These are phyloP conservation scores for Ostrea denselamellosa DNA, from an alignment of 1,140 invertebrate genomes.

Conservation along the genomic window DNA sequence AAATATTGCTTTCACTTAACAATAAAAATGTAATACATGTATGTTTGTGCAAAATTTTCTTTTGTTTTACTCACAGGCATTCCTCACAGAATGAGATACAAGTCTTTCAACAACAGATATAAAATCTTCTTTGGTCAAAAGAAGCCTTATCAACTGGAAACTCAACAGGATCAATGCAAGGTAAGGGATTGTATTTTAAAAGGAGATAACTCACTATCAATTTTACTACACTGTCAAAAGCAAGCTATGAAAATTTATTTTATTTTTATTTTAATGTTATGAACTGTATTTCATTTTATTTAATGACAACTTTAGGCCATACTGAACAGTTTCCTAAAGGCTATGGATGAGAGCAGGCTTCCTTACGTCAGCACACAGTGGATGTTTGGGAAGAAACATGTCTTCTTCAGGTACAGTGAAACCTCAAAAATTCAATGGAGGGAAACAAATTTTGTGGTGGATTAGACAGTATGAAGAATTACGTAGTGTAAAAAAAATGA, in stretches of 20 bases:
- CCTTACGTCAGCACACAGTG: constrained; percentile 85
- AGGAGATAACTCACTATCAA: not conserved
- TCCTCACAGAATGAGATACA: constrained; percentile 96
- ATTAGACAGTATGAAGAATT: no score
- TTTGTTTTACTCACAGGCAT: constrained; percentile 82
- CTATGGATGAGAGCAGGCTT: constrained; percentile 74
- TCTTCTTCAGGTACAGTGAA: constrained; percentile 86
- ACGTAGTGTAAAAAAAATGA: no score
- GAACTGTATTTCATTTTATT: not conserved
- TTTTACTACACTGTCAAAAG: not conserved
- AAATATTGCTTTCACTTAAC: no score
- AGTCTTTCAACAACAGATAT: constrained; percentile 94
- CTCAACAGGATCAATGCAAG: constrained; percentile 60
- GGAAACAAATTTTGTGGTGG: no score
- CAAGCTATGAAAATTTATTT: no score
- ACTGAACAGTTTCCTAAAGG: constrained; percentile 82
- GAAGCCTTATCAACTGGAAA: constrained; percentile 50
- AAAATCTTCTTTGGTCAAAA: constrained; percentile 74
- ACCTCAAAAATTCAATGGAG: no score
- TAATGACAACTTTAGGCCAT: constrained; percentile 81
- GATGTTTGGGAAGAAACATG: constrained; percentile 94
- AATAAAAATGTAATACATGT: not conserved
- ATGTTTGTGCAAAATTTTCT: not conserved
- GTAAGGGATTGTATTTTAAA: constrained; percentile 44
- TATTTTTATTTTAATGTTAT: not conserved